Evolutionary conservation across 2,797 vertebrate species (phyloP).

Genomic region (Anguilla pacifica): DNA sequence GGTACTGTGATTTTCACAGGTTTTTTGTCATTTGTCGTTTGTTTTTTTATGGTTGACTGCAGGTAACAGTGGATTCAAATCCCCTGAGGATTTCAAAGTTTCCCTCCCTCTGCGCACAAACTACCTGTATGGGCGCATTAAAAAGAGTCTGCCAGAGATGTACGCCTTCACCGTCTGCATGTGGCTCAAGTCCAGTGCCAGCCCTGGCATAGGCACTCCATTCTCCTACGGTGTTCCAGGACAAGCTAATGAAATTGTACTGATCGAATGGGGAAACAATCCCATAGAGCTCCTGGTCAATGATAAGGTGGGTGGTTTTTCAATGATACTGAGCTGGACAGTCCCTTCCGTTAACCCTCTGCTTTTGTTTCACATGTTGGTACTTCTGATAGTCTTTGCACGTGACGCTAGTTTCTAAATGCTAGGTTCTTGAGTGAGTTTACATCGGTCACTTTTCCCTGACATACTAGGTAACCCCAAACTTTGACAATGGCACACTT

Average conservation of each 20-base stretch:
- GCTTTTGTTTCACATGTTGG: background rate
- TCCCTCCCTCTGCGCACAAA: slow-evolving; percentile 85
- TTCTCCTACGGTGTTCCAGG: slow-evolving; percentile 86
- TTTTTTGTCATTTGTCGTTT: background rate
- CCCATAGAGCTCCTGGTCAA: slow-evolving; percentile 86
- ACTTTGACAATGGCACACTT: background rate
- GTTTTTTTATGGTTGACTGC: background rate
- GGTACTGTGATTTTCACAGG: background rate
- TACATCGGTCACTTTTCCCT: background rate
- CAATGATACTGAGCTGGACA: background rate
- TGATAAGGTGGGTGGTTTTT: slow-evolving; percentile 75
- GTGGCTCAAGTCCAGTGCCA: slow-evolving; percentile 83
- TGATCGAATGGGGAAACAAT: slow-evolving; percentile 88
- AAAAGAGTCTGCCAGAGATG: slow-evolving; percentile 84
- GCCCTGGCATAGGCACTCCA: slow-evolving; percentile 81
- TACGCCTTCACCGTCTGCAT: slow-evolving; percentile 86
- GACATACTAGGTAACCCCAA: background rate
- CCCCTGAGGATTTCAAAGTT: slow-evolving; percentile 85
- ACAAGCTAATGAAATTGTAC: slow-evolving; percentile 86
- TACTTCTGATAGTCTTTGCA: background rate
- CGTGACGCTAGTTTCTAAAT: background rate
- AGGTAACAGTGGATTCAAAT: slow-evolving; percentile 81
- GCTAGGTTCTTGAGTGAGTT: background rate
- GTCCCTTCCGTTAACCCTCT: background rate
- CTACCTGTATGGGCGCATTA: slow-evolving; percentile 84